A percentile compares a stretch with the other conserved stretches of the same genome.
Evolutionary conservation across 2,113 vertebrate species (phyloP).

Genomic region (Mola mola): DNA sequence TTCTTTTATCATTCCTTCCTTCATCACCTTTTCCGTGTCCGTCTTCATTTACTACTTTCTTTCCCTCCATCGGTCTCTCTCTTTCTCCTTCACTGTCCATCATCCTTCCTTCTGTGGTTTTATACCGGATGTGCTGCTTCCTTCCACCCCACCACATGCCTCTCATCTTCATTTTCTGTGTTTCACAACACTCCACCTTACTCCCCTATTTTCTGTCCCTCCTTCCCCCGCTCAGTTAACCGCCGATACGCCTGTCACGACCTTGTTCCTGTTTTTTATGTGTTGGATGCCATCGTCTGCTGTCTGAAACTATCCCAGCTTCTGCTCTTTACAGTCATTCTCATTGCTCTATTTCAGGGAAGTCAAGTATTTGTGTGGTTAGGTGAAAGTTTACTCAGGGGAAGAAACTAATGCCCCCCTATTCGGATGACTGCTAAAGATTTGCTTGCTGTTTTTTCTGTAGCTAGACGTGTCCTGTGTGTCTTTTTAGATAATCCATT

Average conservation of each 20-base stretch:
- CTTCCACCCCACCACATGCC: neutral
- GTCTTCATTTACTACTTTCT: neutral
- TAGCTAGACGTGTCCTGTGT: slow-evolving; percentile 21
- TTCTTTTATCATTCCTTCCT: slow-evolving; percentile 10
- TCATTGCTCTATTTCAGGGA: slow-evolving; percentile 22
- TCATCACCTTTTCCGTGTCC: no score
- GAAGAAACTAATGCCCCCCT: slow-evolving; percentile 12
- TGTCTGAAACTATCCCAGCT: slow-evolving; percentile 31
- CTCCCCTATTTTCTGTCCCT: neutral
- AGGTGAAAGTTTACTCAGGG: slow-evolving; percentile 17
- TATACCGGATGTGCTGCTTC: neutral
- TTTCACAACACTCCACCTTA: neutral
- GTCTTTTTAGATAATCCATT: slow-evolving; percentile 36
- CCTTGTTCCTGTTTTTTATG: slow-evolving; percentile 57
- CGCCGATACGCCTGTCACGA: slow-evolving; percentile 36
- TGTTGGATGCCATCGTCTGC: slow-evolving; percentile 36
- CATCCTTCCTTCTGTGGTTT: no score
- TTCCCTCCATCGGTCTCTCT: neutral
- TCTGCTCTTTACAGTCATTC: slow-evolving; percentile 42
- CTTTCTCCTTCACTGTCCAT: neutral
- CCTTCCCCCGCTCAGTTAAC: slow-evolving; percentile 6
- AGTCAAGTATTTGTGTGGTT: slow-evolving; percentile 38
- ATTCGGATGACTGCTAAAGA: slow-evolving; percentile 22
- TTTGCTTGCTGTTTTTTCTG: slow-evolving; percentile 1
- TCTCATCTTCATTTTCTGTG: neutral